Conservation (phyloP, 2,797 vertebrate genomes). For the Scolopax bukidnonensis region DNA sequence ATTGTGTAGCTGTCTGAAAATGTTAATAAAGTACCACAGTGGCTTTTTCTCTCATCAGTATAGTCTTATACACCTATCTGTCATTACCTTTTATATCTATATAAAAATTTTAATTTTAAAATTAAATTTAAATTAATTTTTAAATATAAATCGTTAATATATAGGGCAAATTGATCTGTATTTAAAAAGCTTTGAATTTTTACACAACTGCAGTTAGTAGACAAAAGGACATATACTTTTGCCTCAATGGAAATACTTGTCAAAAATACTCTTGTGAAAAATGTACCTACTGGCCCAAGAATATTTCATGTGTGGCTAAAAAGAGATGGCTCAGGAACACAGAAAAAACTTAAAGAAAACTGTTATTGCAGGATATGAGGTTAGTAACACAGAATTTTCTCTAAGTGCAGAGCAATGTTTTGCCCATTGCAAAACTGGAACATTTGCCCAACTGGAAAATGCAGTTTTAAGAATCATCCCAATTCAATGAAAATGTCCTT, state of each 20-base stretch:
- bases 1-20: neutral
- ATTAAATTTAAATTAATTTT: neutral
- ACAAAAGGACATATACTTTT: neutral
- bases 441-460: neutral
- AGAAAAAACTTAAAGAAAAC: neutral
- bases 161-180: neutral
- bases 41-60: neutral
- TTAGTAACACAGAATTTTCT: neutral
- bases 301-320: neutral
- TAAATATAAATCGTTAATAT: neutral
- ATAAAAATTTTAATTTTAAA: neutral
- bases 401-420: neutral
- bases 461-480: neutral
- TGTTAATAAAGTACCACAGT: neutral
- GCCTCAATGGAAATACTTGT: neutral
- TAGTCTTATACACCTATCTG: neutral
- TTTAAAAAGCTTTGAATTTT: neutral
- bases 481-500: conserved; percentile 12
- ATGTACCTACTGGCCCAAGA: neutral
- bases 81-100: neutral
- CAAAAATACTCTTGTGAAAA: neutral
- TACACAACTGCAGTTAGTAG: neutral
- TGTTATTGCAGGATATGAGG: neutral
- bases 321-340: neutral
- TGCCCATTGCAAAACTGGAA: neutral